A percentile compares a stretch with the other conserved stretches of the same genome.
phyloP scores from a whole-genome alignment of 2,797 vertebrate species.

The Ctenochaetus hawaiiensis region DNA sequence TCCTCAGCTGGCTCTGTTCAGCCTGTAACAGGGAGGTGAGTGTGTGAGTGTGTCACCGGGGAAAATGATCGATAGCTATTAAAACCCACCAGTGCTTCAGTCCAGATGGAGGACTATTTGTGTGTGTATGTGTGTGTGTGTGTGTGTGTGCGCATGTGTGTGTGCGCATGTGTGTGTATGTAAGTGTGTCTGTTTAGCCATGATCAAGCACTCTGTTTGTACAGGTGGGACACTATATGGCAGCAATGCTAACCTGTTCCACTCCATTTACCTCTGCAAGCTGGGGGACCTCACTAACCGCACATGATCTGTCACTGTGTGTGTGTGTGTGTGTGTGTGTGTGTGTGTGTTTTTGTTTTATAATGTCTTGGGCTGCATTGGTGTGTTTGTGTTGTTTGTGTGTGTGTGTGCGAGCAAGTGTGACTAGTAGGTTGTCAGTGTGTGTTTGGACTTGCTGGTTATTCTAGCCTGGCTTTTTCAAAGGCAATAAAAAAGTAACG shows the following conservation, averaged over 20 bases:
- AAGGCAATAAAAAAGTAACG: constrained; percentile 69
- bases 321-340: constrained; percentile 34
- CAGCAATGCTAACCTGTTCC: constrained; percentile 90
- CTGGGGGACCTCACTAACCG: constrained; percentile 65
- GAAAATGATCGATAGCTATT: constrained; percentile 88
- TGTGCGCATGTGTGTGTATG: constrained; percentile 48
- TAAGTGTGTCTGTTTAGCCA: constrained; percentile 46
- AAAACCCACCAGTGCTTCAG: constrained; percentile 78
- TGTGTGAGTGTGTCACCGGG: constrained; percentile 76
- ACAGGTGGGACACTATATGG: constrained; percentile 88
- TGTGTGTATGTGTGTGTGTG: constrained; percentile 53
- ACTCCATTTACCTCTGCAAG: constrained; percentile 86
- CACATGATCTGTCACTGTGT: constrained; percentile 40
- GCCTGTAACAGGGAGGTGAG: constrained; percentile 75
- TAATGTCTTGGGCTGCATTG: constrained; percentile 33
- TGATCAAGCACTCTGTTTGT: constrained; percentile 85
- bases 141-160: constrained; percentile 44
- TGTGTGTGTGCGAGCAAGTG: constrained; percentile 44
- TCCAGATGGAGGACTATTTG: constrained; percentile 79
- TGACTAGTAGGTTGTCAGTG: constrained; percentile 59
- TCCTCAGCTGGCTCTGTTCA: constrained; percentile 73
- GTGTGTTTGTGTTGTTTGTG: constrained; percentile 62
- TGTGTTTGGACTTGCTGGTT: constrained; percentile 79
- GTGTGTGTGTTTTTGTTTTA: constrained; percentile 57
- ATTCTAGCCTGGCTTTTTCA: constrained; percentile 80